phyloP scores from a whole-genome alignment of 1,140 invertebrate species.

The Cyclargus thomasi region DNA sequence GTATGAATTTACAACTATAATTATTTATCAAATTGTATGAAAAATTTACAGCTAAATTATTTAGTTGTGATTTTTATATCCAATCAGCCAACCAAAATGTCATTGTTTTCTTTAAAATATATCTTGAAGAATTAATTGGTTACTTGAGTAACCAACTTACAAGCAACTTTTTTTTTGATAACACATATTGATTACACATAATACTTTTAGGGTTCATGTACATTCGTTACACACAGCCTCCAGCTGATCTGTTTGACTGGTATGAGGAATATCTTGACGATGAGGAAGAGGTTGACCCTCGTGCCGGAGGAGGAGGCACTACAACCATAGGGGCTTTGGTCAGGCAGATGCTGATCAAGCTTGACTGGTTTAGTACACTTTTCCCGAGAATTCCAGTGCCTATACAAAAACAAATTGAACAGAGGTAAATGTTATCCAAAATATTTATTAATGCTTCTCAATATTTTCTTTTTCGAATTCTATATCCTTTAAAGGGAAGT shows the following conservation, averaged over 20 bases:
- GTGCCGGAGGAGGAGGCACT: slow-evolving; percentile 95
- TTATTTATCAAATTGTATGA: no score
- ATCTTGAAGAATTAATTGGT: no score
- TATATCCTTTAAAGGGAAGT: no score
- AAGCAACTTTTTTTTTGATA: no score
- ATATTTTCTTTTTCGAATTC: no score
- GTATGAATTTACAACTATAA: slow-evolving; percentile 56
- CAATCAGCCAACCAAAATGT: no score
- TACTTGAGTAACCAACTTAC: no score
- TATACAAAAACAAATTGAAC: slow-evolving; percentile 94
- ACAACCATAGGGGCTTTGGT: slow-evolving; percentile 97
- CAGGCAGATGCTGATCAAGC: slow-evolving; percentile 94
- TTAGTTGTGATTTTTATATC: slow-evolving; percentile 72
- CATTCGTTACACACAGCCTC: slow-evolving; percentile 95
- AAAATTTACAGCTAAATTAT: no score
- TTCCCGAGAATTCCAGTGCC: slow-evolving; percentile 99
- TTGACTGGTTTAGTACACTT: slow-evolving; percentile 98
- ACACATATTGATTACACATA: slow-evolving; percentile 48
- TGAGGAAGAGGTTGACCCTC: slow-evolving; percentile 97
- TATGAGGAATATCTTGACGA: slow-evolving; percentile 97
- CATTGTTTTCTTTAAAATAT: no score
- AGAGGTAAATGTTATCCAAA: slow-evolving; percentile 62
- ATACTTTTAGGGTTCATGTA: slow-evolving; percentile 80
- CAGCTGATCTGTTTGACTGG: slow-evolving; percentile 96
- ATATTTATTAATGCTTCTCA: no score